Conservation (phyloP, 2,888 invertebrate genomes). For the Leistus spinibarbis region DNA sequence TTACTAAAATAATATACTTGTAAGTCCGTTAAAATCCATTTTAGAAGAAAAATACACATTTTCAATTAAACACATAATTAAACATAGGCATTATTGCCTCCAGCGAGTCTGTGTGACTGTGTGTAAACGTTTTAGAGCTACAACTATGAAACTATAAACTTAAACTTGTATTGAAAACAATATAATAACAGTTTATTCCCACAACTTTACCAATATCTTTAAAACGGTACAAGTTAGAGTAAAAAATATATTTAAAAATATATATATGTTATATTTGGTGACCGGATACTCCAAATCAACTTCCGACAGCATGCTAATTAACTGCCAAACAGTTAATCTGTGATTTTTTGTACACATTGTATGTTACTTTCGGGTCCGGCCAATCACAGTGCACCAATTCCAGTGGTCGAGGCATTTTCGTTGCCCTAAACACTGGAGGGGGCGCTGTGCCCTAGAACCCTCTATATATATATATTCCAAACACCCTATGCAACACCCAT, state of each 20-base stretch:
- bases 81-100: too few relatives aligned
- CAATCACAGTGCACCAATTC: slow-evolving; percentile 29
- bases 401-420: slow-evolving; percentile 16
- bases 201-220: too few relatives aligned
- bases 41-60: too few relatives aligned
- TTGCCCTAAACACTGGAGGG: slow-evolving; percentile 34
- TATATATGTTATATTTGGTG: neutral
- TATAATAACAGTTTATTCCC: too few relatives aligned
- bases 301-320: neutral
- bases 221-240: too few relatives aligned
- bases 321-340: slow-evolving; percentile 5
- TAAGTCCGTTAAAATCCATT: neutral
- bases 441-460: slow-evolving; percentile 1
- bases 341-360: neutral
- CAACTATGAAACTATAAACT: too few relatives aligned
- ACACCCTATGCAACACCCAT: slow-evolving; percentile 11
- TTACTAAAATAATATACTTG: neutral
- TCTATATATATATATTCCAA: slow-evolving; percentile 17
- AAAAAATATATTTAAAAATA: neutral
- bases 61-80: too few relatives aligned
- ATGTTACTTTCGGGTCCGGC: neutral
- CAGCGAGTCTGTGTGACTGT: too few relatives aligned
- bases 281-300: neutral
- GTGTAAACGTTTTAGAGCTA: too few relatives aligned
- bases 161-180: too few relatives aligned